Evolutionary conservation across 2,113 vertebrate species (phyloP).

Genomic region (Nothoprocta perdicaria): DNA sequence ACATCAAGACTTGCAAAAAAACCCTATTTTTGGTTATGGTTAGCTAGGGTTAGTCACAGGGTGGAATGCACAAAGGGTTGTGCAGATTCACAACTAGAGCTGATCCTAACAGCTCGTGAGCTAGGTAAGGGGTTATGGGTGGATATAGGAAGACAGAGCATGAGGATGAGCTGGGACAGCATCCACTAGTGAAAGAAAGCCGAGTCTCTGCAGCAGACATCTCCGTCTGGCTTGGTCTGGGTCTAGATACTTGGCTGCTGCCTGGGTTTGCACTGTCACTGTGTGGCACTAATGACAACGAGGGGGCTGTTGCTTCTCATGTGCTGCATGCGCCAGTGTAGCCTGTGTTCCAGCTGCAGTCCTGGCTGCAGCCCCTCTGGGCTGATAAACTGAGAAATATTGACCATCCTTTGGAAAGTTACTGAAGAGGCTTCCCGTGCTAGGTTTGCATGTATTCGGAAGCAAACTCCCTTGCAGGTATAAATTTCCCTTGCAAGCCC

Average conservation of each 20-base stretch:
- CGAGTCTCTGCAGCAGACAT: not conserved
- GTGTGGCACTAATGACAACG: not conserved
- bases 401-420: not conserved
- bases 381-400: not conserved
- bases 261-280: not conserved
- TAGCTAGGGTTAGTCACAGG: not conserved
- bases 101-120: not conserved
- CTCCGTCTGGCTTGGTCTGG: not conserved
- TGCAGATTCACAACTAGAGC: not conserved
- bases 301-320: not conserved
- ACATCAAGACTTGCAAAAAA: not conserved
- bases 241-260: not conserved
- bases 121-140: not conserved
- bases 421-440: not conserved
- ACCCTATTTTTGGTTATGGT: not conserved
- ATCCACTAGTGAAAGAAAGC: not conserved
- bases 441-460: not conserved
- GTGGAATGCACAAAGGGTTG: not conserved
- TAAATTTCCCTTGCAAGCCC: not conserved
- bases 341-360: not conserved
- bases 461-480: not conserved
- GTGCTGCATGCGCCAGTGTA: rapidly evolving
- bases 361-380: not conserved
- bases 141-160: not conserved
- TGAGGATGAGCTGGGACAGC: not conserved